Evolutionary conservation across 2,113 vertebrate species (phyloP).

Genomic region (Pangasianodon gigas): DNA sequence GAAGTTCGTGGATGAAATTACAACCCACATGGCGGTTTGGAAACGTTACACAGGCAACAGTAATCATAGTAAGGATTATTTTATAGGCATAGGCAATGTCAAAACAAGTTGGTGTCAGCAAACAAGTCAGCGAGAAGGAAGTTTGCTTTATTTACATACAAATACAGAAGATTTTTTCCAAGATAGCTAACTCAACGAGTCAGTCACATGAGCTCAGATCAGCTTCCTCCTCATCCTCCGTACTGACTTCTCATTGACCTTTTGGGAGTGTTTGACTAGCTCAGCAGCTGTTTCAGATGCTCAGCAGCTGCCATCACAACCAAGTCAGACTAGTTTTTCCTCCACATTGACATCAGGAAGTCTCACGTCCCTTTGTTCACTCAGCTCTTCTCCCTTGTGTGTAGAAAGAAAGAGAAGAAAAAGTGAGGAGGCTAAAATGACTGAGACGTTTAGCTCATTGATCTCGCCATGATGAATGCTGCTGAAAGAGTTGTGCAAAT

Average conservation of each 20-base stretch:
- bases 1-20: neutral
- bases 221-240: slow-evolving; percentile 32
- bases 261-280: slow-evolving; percentile 35
- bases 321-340: slow-evolving; percentile 54
- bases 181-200: slow-evolving; percentile 12
- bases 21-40: neutral
- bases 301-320: slow-evolving; percentile 29
- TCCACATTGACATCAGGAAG: slow-evolving; percentile 38
- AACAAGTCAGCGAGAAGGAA: slow-evolving; percentile 22
- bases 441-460: slow-evolving; percentile 46
- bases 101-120: slow-evolving; percentile 29
- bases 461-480: slow-evolving; percentile 49
- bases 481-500: slow-evolving; percentile 38
- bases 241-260: slow-evolving; percentile 42
- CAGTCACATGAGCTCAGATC: slow-evolving; percentile 4
- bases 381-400: neutral
- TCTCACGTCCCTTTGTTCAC: slow-evolving; percentile 33
- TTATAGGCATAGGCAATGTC: slow-evolving; percentile 1
- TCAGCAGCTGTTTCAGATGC: slow-evolving; percentile 19
- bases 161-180: slow-evolving; percentile 22
- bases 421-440: slow-evolving; percentile 23
- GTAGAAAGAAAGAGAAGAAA: slow-evolving; percentile 43
- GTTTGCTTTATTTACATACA: slow-evolving; percentile 30
- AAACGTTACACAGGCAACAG: slow-evolving; percentile 5
- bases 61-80: slow-evolving; percentile 5